Evolutionary conservation across 2,888 invertebrate genomes (phyloP), one percentile per base, ranked within the genome.

Genomic region (Psylliodes chrysocephalus): DNA sequence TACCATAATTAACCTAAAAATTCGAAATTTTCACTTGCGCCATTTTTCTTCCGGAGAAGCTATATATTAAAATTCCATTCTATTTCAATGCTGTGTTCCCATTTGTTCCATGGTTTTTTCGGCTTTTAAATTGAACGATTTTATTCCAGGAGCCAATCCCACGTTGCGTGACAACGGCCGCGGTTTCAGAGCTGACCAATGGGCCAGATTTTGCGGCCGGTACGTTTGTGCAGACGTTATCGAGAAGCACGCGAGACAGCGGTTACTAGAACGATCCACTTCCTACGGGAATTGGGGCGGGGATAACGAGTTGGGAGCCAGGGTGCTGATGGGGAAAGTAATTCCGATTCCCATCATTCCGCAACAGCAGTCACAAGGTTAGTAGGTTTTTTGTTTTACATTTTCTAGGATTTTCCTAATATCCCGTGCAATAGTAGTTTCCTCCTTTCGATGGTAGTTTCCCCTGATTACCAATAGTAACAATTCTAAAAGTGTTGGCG

Each of bases 121-220:
- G n/a, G n/a, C n/a, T n/a, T n/a, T n/a, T n/a, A n/a, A n/a, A n/a
- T n/a, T n/a, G n/a, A n/a, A n/a, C n/a, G n/a, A 6, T 40, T 38
- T 8, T 63, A 57, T 77, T 78, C 22, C 79, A 91, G 91, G 90
- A 69, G 90, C 91, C 8, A 90, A 89, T 75, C 89, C 90, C 2
- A 86, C 88, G 8, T 82, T 89, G 68, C 83, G 89, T 49, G 91
- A 91, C 78, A 85, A 86, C 70, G 89, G 90, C 0, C 84, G 91
- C 49, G 88, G 89, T 10, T 81, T 91, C 44, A 85, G 89, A 63
- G 90, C 92, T 0, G 89, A 90, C 73, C 90, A 91, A 79, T 92
- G 91, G 91, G 91, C 91, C 1, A 82, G 88, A 69, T 90, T 88
- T 78, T 91, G 91, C 76, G 90, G 91, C 8, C 85, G 91, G 44